Base-by-base conservation (phyloP, 2,888 invertebrate genomes). In the Bombyx huttoni region DNA sequence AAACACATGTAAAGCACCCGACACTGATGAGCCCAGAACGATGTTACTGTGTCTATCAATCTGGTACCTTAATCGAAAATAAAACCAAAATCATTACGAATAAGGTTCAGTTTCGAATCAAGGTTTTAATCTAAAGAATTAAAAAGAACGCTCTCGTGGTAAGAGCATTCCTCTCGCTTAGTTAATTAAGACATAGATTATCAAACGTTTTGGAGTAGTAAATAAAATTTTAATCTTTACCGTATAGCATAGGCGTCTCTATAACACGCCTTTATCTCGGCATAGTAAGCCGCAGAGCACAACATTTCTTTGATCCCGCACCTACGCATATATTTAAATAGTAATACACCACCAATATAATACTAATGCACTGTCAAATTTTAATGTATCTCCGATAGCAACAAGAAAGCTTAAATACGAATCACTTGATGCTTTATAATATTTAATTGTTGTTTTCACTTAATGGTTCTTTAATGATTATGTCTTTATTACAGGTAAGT, bases 151-250 rank as follows among this genome's bases (percentile, higher is more conserved):
- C 61, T 68, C 59, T 63, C 64, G 58, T 66, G 62, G 77, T 75
- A 73, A 70, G 58, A 61, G 73, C 64, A 61, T 66, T 70, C 70
- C 78, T 76, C 81, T 78, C 81, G 82, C 81, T 82, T 74, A 74
- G 85, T 87, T 88, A 88, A 88, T 88, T 87, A 88, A 88, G 88
- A 88, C 87, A 84, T 86, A 84, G 81, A 85, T 87, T 87, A 88
- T 86, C 84, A 78, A 86, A 81, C 82, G 82, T 80, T 84, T 84
- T 80, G 70, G 78, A 75, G 87, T 75, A 82, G 86, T 87, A 87
- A 88, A 88, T 86, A 87, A 86, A 88, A 81, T 74, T 78, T 73
- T 85, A 85, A 88, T 87, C 87, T 86, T 70, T 70, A 73, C 75
- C 65, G 72, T 78, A 76, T 73, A 73, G 74, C 68, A 78, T 70